Evolutionary conservation across 2,113 vertebrate genomes (phyloP).

Genomic region (Corapipo altera): DNA sequence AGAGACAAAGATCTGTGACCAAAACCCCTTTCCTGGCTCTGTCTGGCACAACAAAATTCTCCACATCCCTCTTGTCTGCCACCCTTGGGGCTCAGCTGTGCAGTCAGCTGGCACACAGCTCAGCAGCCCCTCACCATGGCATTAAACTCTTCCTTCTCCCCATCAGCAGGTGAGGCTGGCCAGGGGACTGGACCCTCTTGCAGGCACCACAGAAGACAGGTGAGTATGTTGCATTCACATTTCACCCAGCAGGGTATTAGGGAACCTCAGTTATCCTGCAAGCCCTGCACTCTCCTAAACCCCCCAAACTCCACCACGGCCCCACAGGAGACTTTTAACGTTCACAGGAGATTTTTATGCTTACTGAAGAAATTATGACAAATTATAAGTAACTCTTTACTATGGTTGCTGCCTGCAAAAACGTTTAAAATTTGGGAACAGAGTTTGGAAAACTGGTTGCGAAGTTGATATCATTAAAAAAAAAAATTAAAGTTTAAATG

Average conservation of each 20-base stretch:
- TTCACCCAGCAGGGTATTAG: rapidly evolving
- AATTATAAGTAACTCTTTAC: neutral
- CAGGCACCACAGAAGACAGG: rapidly evolving
- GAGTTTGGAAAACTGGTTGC: neutral
- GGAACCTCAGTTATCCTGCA: neutral
- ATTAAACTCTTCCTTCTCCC: rapidly evolving
- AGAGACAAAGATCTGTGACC: neutral
- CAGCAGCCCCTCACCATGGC: neutral
- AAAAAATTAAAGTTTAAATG: neutral
- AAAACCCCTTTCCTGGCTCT: neutral
- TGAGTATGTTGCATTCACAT: rapidly evolving
- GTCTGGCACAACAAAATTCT: neutral
- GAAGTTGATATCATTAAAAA: neutral
- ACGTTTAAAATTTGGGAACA: neutral
- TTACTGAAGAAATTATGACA: neutral
- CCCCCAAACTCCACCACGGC: neutral
- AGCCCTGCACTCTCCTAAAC: rapidly evolving
- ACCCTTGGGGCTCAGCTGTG: neutral
- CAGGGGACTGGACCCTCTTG: neutral
- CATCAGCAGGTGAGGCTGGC: neutral
- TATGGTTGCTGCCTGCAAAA: neutral
- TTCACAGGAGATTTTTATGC: neutral
- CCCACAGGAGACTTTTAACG: neutral
- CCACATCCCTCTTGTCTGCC: rapidly evolving
- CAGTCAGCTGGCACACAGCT: neutral